Evolutionary conservation across 2,888 invertebrate genomes (phyloP), one percentile per base, ranked within the genome.

Genomic region (Himalopsyche tibetana): DNA sequence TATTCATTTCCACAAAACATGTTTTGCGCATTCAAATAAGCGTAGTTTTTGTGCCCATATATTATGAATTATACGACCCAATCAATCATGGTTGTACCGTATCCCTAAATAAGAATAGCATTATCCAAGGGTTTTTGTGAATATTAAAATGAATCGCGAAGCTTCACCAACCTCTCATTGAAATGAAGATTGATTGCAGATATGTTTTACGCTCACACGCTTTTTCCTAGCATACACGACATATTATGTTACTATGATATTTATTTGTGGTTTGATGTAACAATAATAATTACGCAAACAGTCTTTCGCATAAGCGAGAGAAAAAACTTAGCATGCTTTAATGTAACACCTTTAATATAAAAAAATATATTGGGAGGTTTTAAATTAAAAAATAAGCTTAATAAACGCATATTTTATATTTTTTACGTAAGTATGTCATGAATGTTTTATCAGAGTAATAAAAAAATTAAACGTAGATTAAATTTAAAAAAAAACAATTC

Each of bases 111-210:
- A 36, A 38, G 38, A 74, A 74, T 74, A 11, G 38, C 74, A 74
- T 74, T 74, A 74, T 74, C 74, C 74, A 74, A 74, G 74, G 74
- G 74, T 74, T 74, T 69, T 74, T 74, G 74, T 36, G 74, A 74
- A 74, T 74, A 74, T 74, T 74, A 74, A 74, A 74, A 74, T 74
- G 74, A 38, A 74, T 74, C 74, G 15, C 12, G 38, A 74, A 74
- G 38, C 74, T 74, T 74, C 74, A 74, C 74, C 74, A 36, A 74
- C 12, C 74, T 74, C 74, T 74, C 74, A 74, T 74, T 36, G 74
- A 74, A 74, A 74, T 74, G 74, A 74, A 74, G 74, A 74, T 74
- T 74, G 74, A 74, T 74, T 74, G 36, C 74, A 74, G 15, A 36
- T 28, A 74, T 74, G 19, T 74, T 74, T 74, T 38, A 74, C 74